A percentile compares a stretch with the other conserved stretches of the same genome.
Conservation (phyloP, 2,113 vertebrate genomes). For the Neofelis nebulosa region DNA sequence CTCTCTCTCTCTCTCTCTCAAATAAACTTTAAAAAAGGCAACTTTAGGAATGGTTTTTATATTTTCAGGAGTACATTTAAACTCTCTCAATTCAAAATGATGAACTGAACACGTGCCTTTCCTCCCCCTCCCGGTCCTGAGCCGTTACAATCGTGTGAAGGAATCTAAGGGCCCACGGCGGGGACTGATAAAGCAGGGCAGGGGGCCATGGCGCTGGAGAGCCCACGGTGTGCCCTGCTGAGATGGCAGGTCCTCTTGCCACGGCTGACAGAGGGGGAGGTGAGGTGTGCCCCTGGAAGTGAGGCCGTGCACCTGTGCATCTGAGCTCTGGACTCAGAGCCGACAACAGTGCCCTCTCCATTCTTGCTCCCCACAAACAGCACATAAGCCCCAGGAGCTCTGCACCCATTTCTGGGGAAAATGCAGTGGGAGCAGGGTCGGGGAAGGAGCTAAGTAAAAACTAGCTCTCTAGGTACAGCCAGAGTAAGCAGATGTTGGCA, state of each 20-base stretch:
- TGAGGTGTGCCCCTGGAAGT: accelerated
- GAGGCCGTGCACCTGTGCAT: background rate
- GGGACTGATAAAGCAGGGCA: accelerated
- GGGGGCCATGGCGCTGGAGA: background rate
- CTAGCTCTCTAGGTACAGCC: background rate
- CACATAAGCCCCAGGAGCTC: background rate
- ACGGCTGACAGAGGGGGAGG: accelerated
- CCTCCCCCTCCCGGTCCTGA: accelerated
- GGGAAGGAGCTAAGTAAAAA: too few species aligned
- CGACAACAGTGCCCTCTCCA: accelerated
- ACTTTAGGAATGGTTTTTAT: background rate
- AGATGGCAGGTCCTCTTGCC: background rate
- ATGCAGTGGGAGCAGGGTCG: background rate
- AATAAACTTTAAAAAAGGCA: background rate
- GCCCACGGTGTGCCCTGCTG: background rate
- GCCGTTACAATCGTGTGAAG: too few species aligned
- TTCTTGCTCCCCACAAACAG: background rate
- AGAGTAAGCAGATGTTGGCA: background rate
- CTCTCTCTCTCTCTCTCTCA: too few species aligned
- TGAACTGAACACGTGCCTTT: background rate
- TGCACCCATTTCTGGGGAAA: background rate
- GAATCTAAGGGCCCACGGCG: background rate
- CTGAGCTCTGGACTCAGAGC: too few species aligned
- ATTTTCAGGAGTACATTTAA: background rate
- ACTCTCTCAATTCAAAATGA: too few species aligned